Evolutionary conservation across 2,797 vertebrate genomes (phyloP).

Genomic region (Dermochelys coriacea): DNA sequence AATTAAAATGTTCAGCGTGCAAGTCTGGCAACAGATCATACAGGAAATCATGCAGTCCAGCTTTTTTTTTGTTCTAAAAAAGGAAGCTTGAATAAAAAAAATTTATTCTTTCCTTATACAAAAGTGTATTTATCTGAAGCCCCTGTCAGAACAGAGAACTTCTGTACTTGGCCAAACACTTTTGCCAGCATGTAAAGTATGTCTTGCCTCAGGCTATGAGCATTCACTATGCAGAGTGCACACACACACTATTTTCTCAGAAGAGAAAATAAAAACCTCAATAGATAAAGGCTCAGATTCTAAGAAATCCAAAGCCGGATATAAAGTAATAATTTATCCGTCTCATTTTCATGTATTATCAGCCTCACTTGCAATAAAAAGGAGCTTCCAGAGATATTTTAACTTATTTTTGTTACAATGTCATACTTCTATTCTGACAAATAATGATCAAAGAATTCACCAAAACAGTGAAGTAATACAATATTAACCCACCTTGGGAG

Average conservation of each 20-base stretch:
- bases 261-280: neutral
- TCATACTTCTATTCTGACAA: neutral
- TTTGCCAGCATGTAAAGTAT: slow-evolving; percentile 54
- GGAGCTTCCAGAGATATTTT: neutral
- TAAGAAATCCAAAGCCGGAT: neutral
- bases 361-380: neutral
- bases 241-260: neutral
- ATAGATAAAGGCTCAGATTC: neutral
- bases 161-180: slow-evolving; percentile 30
- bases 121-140: slow-evolving; percentile 56
- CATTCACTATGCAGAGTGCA: neutral
- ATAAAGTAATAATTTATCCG: neutral
- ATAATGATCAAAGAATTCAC: neutral
- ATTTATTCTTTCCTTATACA: slow-evolving; percentile 56
- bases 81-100: slow-evolving; percentile 61
- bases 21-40: slow-evolving; percentile 54
- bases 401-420: neutral
- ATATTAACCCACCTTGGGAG: slow-evolving; percentile 85
- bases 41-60: slow-evolving; percentile 46
- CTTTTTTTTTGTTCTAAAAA: slow-evolving; percentile 58
- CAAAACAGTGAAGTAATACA: accelerated
- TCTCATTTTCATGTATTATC: no score
- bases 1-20: neutral
- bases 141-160: slow-evolving; percentile 50
- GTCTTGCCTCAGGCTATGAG: neutral